phyloP scores from a whole-genome alignment of 2,797 vertebrate species.

The Presbytis comata region DNA sequence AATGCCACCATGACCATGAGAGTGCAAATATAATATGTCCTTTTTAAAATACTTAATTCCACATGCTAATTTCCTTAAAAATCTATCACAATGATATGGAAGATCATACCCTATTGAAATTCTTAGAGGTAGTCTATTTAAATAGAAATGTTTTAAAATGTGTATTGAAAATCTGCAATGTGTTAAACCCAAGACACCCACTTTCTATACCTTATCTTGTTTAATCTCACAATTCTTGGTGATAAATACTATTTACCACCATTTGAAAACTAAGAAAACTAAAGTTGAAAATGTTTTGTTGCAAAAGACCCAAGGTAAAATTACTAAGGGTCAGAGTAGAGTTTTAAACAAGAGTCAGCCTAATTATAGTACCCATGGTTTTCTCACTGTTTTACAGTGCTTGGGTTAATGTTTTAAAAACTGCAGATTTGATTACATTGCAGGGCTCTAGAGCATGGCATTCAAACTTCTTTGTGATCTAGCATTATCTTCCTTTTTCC shows the following conservation, averaged over 20 bases:
- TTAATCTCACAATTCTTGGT: background rate
- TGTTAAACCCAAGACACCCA: background rate
- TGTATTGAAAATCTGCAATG: background rate
- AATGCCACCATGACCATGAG: background rate
- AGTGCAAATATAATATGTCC: background rate
- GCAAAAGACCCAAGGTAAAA: background rate
- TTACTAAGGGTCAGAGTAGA: background rate
- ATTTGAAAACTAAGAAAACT: background rate
- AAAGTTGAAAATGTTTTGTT: background rate
- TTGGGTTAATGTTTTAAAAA: background rate
- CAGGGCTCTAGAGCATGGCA: background rate
- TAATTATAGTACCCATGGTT: background rate
- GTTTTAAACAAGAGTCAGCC: background rate
- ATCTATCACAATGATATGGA: background rate
- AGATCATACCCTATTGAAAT: background rate
- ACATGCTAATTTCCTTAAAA: background rate
- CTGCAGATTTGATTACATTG: background rate
- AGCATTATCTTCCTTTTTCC: background rate
- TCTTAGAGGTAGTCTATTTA: background rate
- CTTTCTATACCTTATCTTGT: background rate
- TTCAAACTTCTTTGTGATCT: background rate
- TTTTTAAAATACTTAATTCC: conserved; percentile 24
- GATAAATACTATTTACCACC: background rate
- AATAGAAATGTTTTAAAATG: background rate
- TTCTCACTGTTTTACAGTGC: background rate